Evolutionary conservation across 2,888 invertebrate species (phyloP), one percentile per base, ranked within the genome.

Genomic region (Acleris holmiana): DNA sequence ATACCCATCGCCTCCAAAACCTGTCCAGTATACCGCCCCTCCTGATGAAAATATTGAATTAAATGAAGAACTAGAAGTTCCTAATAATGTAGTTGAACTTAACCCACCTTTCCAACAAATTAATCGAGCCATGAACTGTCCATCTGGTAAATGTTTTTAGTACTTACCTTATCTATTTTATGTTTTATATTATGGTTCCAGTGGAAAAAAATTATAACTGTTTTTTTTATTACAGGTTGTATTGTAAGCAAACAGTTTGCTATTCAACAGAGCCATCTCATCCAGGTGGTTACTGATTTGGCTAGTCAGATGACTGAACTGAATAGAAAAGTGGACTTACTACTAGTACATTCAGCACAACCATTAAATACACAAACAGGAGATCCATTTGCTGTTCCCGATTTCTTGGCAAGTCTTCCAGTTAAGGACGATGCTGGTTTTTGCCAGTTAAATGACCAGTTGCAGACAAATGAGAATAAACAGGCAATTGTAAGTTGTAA

Each of bases 381-480:
- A 44, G 44, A 44, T n/a, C n/a, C n/a, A n/a, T n/a, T n/a, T n/a
- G n/a, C n/a, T n/a, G n/a, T n/a, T n/a, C n/a, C n/a, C n/a, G 44
- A 44, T 13, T 44, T n/a, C n/a, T 44, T 44, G 15, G 44, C 44
- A 44, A 44, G 44, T 44, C 44, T 44, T 15, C 44, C 44, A 4
- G 44, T 15, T n/a, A 44, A 44, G 15, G 44, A 44, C n/a, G 44
- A 44, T 44, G 44, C 44, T n/a, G n/a, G 44, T 13, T 44, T 44
- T 44, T 15, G 15, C n/a, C 10, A 44, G 13, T 44, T 44, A 13
- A 15, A 44, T 44, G 44, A 44, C 7, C 44, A 44, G 10, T 44
- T 44, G n/a, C 4, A n/a, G n/a, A n/a, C n/a, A n/a, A n/a, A n/a
- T n/a, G n/a, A n/a, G n/a, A n/a, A n/a, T n/a, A n/a, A n/a, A 44